Conservation (phyloP, 2,113 vertebrate genomes). For the Poecilia latipinna region DNA sequence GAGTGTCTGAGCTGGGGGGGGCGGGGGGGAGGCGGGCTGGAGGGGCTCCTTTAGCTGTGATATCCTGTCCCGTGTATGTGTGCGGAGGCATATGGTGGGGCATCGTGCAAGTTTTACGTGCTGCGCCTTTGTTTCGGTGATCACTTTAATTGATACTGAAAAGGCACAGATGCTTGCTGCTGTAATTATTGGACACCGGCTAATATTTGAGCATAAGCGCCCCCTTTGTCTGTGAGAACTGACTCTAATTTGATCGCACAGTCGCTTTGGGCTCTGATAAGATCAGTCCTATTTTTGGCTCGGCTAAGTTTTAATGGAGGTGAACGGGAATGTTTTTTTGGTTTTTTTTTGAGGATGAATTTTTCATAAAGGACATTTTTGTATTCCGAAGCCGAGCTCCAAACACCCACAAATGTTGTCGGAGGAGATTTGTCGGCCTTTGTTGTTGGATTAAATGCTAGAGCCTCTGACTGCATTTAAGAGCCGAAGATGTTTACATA, state of each 20-base stretch:
- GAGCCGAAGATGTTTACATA: conserved; percentile 55
- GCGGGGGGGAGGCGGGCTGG: neutral
- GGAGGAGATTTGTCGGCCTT: conserved; percentile 51
- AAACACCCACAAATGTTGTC: conserved; percentile 60
- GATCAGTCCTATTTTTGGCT: conserved; percentile 67
- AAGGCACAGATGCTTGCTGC: conserved; percentile 65
- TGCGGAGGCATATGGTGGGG: conserved; percentile 36
- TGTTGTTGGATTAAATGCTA: conserved; percentile 59
- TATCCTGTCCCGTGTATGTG: conserved; percentile 48
- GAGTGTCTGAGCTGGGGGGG: neutral
- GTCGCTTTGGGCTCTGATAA: conserved; percentile 56
- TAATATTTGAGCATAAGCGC: conserved; percentile 64
- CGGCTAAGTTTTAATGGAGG: conserved; percentile 69
- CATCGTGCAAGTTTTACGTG: conserved; percentile 54
- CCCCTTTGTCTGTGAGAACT: conserved; percentile 61
- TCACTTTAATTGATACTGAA: conserved; percentile 75
- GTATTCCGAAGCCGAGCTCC: conserved; percentile 51
- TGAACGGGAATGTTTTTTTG: conserved; percentile 37
- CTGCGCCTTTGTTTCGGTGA: conserved; percentile 62
- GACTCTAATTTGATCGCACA: conserved; percentile 68
- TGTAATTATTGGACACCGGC: conserved; percentile 60
- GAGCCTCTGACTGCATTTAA: conserved; percentile 48
- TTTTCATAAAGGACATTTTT: conserved; percentile 61
- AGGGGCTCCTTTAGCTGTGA: conserved; percentile 41
- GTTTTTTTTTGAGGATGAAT: conserved; percentile 53